These are phyloP conservation scores for Perizoma flavofasciatum DNA, from an alignment of 2,888 invertebrate species.

Conservation along the genomic window DNA sequence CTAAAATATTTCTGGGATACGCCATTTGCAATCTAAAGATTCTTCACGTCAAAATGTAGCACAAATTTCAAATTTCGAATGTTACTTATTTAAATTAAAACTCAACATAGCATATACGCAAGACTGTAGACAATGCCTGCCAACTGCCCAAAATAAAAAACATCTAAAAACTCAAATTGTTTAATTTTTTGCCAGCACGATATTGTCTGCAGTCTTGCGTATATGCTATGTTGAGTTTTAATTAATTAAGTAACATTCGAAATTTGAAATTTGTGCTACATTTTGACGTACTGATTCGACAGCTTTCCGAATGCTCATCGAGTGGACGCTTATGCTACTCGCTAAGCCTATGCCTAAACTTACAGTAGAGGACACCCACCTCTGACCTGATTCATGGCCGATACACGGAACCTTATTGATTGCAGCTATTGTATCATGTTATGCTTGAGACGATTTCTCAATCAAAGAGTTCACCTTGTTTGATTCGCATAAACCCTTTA, in stretches of 20 bases:
- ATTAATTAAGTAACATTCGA: no score
- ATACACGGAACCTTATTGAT: conserved; percentile 59
- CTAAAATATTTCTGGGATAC: no score
- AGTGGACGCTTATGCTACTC: neutral
- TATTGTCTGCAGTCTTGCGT: neutral
- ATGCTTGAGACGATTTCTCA: no score
- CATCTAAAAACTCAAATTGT: no score
- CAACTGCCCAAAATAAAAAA: no score
- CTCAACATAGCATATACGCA: neutral
- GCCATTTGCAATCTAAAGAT: no score
- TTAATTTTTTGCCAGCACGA: no score
- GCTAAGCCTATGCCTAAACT: neutral
- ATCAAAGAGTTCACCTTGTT: conserved; percentile 19
- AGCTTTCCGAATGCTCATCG: neutral
- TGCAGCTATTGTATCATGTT: conserved; percentile 36
- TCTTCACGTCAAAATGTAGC: no score
- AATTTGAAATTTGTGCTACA: neutral
- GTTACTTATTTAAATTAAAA: no score
- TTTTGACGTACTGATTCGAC: no score
- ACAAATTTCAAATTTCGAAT: neutral
- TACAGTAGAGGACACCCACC: conserved; percentile 41
- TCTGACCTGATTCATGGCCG: conserved; percentile 61
- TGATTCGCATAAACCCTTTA: neutral
- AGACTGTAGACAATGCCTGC: neutral
- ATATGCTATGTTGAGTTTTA: neutral